Evolutionary conservation across 1,140 invertebrate species (phyloP).

Genomic region (Schlechtendalia chinensis): DNA sequence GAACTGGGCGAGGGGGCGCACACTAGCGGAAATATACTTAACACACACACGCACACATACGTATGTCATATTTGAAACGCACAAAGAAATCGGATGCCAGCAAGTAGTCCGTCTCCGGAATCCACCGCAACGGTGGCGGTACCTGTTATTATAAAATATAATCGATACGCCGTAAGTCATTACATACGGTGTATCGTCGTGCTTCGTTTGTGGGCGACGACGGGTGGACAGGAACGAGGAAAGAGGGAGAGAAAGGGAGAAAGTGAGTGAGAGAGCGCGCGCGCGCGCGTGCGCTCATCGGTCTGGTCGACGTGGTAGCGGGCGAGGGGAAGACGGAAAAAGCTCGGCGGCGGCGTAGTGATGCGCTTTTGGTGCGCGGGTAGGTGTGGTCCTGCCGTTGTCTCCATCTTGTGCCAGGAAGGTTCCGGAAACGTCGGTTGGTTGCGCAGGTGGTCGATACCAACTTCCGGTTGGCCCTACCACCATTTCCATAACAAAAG

Average conservation of each 20-base stretch:
- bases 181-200: slow-evolving; percentile 3
- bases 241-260: not conserved
- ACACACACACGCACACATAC: too few relatives aligned
- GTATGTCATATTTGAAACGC: too few relatives aligned
- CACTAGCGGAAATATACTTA: too few relatives aligned
- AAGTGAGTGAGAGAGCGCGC: not conserved
- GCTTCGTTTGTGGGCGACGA: not conserved
- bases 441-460: slow-evolving; percentile 50
- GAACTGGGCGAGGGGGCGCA: too few relatives aligned
- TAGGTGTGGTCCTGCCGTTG: slow-evolving; percentile 42
- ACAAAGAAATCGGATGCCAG: slow-evolving; percentile 11
- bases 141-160: not conserved
- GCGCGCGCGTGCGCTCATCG: not conserved
- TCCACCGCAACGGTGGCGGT: not conserved
- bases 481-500: slow-evolving; percentile 47
- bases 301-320: not conserved
- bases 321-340: not conserved
- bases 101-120: slow-evolving; percentile 10
- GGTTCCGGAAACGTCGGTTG: slow-evolving; percentile 47
- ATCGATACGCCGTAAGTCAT: slow-evolving; percentile 19
- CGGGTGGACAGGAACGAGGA: not conserved
- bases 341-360: slow-evolving; percentile 36
- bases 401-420: slow-evolving; percentile 43
- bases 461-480: slow-evolving; percentile 41
- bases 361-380: slow-evolving; percentile 36